Conservation (phyloP, 2,113 vertebrate species). For the Zapornia atra region DNA sequence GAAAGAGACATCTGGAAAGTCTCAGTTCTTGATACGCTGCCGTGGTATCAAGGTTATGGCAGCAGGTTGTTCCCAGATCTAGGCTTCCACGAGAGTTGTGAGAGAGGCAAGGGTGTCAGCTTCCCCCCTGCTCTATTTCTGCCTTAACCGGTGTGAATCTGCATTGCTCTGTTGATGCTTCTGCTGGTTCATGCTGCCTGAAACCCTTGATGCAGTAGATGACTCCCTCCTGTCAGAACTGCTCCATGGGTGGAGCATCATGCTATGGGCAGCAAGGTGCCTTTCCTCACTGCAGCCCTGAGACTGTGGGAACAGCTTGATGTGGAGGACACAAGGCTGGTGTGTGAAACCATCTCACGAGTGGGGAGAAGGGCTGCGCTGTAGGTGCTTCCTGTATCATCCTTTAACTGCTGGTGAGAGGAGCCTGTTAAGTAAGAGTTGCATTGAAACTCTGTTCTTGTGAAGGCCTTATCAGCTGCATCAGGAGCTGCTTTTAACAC, state of each 20-base stretch:
- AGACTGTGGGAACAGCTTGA: background rate
- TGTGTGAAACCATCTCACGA: background rate
- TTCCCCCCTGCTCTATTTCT: background rate
- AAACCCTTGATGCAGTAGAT: background rate
- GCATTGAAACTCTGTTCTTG: background rate
- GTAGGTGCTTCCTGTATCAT: background rate
- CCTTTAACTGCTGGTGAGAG: background rate
- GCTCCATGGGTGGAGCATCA: background rate
- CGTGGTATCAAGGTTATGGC: fast-evolving
- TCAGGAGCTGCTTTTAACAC: background rate
- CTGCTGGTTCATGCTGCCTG: background rate
- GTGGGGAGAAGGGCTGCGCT: background rate
- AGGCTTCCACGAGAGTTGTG: background rate
- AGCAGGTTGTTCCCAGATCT: background rate
- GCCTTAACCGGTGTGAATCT: background rate
- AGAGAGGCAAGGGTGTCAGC: background rate
- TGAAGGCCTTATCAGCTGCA: background rate
- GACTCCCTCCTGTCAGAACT: background rate
- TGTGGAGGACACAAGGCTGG: background rate
- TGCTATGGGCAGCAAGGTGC: fast-evolving
- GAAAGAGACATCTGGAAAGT: background rate
- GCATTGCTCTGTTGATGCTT: background rate
- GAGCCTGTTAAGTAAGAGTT: background rate
- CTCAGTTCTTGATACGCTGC: background rate
- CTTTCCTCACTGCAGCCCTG: background rate